phyloP scores from a whole-genome alignment of 2,113 vertebrate genomes.

The Solea senegalensis region DNA sequence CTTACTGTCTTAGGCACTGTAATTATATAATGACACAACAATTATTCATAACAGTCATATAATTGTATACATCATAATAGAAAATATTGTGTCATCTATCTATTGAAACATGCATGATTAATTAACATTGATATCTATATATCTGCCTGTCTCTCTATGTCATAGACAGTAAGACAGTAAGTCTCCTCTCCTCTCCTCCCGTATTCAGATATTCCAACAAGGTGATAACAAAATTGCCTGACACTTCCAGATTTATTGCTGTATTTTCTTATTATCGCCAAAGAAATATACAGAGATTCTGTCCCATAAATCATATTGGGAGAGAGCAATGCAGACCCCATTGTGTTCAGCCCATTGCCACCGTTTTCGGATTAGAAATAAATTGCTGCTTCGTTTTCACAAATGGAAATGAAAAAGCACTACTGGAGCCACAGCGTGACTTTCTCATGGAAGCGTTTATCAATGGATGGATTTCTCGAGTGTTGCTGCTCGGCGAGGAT shows the following conservation, averaged over 20 bases:
- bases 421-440: constrained; percentile 60
- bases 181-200: constrained; percentile 19
- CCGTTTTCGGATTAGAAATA: constrained; percentile 78
- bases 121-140: background rate
- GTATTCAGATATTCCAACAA: constrained; percentile 82
- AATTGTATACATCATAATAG: constrained; percentile 18
- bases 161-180: no score
- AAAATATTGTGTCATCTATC: constrained; percentile 23
- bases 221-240: constrained; percentile 84
- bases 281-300: constrained; percentile 82
- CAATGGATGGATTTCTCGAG: constrained; percentile 79
- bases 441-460: constrained; percentile 75
- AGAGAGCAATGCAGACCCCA: constrained; percentile 70
- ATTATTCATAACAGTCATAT: constrained; percentile 33
- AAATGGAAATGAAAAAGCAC: constrained; percentile 75
- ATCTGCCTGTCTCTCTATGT: background rate
- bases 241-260: constrained; percentile 86
- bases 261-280: constrained; percentile 84
- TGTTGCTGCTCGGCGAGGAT: constrained; percentile 68
- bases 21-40: constrained; percentile 57
- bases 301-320: constrained; percentile 82
- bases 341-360: constrained; percentile 74
- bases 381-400: constrained; percentile 78
- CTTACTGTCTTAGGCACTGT: constrained; percentile 17
- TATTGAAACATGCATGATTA: no score